phyloP scores from a whole-genome alignment of 2,888 invertebrate genomes.

The Drosophila helvetica region DNA sequence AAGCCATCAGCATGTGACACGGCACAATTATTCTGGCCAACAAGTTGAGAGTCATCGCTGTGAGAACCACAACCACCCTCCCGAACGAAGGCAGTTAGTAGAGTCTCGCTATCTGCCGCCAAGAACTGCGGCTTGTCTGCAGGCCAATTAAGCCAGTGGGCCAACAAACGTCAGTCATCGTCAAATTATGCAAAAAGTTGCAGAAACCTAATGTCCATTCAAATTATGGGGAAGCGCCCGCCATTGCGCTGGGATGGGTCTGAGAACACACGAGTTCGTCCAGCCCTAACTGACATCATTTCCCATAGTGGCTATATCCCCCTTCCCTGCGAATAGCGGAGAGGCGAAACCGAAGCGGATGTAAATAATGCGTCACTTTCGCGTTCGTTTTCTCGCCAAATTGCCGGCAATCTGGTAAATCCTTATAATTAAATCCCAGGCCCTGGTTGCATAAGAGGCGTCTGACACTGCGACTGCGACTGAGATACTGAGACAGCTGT shows the following conservation, averaged over 20 bases:
- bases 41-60: constrained; percentile 59
- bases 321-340: background rate
- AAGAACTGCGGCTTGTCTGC: constrained; percentile 35
- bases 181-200: constrained; percentile 26
- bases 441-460: constrained; percentile 54
- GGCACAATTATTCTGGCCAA: constrained; percentile 56
- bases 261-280: constrained; percentile 12
- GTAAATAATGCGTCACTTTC: constrained; percentile 54
- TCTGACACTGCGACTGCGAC: background rate
- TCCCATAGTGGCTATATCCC: constrained; percentile 16
- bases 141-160: constrained; percentile 31
- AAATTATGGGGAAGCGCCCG: constrained; percentile 7
- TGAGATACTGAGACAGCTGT: constrained; percentile 29
- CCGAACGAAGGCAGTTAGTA: background rate
- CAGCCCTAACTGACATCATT: constrained; percentile 39
- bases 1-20: constrained; percentile 43
- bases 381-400: constrained; percentile 45
- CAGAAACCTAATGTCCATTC: constrained; percentile 17
- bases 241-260: background rate
- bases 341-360: constrained; percentile 54
- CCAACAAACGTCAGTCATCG: constrained; percentile 22
- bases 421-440: constrained; percentile 70
- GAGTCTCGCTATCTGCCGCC: background rate
- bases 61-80: constrained; percentile 31
- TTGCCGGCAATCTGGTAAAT: constrained; percentile 55